Base-by-base conservation (phyloP, 1,140 invertebrate species). In the Sycobia sp. region DNA sequence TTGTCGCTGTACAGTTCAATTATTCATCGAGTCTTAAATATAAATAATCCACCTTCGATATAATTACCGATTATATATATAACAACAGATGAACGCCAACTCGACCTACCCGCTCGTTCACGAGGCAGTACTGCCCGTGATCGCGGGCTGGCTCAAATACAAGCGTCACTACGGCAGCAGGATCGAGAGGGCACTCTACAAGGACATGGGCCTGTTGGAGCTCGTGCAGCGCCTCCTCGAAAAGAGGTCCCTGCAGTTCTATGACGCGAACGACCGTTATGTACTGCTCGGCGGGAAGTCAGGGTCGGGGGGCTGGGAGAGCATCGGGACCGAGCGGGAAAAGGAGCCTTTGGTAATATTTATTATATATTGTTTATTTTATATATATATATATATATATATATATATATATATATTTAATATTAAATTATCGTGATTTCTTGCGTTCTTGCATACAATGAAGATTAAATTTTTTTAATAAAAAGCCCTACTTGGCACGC, bases 221-320 rank as follows among this genome's bases (percentile, higher is more conserved):
- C 80, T 87, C 4, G 81, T 86, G 20, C 82, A 87, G 56, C 77
- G 86, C 20, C 72, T 88, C 27, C 65, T 88, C 27, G 81, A 80
- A 23, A 87, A 87, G 56, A 71, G 86, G 18, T 85, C 86, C 0
- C 73, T 86, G 0, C 72, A 75, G 1, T 88, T 88, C 61, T 79
- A 84, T 63, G 80, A 79, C 0, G 44, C 72, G 1, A 54, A 73
- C 3, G 86, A 88, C 72, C 71, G 70, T 25, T 87, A 84, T 69
- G 72, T 79, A 36, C 69, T 88, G 9, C 62, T 86, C 0, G 77
- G 82, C 53, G 81, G 82, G 2, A 78, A 79, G 54, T 73, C 69
- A 29, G 85, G 84, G 58, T 63, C 70, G 2, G 76, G 81, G 0
- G 82, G 83, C 0, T 87, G 85, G 76, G 82, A 85, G 34, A 70